These are phyloP conservation scores for Odontocolon sp. DNA, from an alignment of 2,888 invertebrate species.

Conservation along the genomic window DNA sequence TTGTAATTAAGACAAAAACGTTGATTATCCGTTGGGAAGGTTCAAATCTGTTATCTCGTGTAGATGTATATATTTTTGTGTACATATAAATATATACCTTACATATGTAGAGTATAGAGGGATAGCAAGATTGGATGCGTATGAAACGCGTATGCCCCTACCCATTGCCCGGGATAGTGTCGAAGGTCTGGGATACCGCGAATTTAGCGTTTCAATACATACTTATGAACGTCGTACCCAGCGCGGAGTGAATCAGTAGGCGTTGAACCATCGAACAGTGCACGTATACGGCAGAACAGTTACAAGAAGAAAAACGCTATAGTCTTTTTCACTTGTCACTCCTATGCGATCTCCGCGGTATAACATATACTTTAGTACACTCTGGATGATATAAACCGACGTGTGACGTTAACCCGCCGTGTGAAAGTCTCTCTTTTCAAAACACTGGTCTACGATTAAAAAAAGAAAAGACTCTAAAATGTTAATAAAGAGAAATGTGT, in stretches of 20 bases:
- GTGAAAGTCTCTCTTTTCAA: constrained; percentile 33
- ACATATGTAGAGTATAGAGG: background rate
- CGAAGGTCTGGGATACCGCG: constrained; percentile 57
- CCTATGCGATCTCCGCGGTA: background rate
- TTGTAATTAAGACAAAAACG: constrained; percentile 7
- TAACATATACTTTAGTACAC: background rate
- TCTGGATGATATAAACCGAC: too few species aligned
- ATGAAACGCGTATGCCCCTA: background rate
- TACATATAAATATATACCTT: background rate
- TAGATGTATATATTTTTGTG: background rate
- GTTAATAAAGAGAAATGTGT: background rate
- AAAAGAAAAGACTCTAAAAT: too few species aligned
- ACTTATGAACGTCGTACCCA: constrained; percentile 58
- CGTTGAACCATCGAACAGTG: constrained; percentile 69
- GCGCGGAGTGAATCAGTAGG: constrained; percentile 68
- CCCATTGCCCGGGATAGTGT: constrained; percentile 1
- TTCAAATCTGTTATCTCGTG: constrained; percentile 11
- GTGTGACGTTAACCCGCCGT: background rate
- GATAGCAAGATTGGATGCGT: background rate
- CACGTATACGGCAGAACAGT: constrained; percentile 21
- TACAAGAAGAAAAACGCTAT: background rate
- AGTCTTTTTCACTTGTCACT: background rate
- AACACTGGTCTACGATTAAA: background rate
- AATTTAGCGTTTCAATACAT: constrained; percentile 59
- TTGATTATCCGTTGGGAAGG: constrained; percentile 15